Base-by-base conservation (phyloP, 2,797 vertebrate species). In the Sandelia bainsii region DNA sequence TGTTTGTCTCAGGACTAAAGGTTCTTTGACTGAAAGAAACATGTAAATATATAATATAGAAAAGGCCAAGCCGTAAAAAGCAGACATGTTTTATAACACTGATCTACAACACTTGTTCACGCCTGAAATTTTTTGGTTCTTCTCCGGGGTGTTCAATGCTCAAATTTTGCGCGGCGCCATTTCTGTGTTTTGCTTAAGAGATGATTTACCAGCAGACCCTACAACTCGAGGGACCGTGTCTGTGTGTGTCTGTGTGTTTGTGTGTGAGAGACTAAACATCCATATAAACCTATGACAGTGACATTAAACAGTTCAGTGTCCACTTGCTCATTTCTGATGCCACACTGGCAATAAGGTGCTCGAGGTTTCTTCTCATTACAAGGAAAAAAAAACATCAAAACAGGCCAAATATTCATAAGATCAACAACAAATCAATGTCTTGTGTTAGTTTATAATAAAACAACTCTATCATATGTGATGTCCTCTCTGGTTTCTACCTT, bases 261-360 rank as follows among this genome's bases (percentile, higher is more conserved):
- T 57, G 54, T 64, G 62, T 16, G n/a, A 1, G 7, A 45, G 23
- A 48, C 71, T 1, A 46, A 68, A 62, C 75, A 45, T 61, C 46
- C 12, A 58, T 32, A 69, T 20, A 64, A 71, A 71, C 52, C 14
- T 20, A 46, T 29, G 62, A 58, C 53, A 51, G 6, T 25, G 48
- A 82, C 42, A 40, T 20, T 46, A 51, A 82, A 60, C 62, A 37
- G 34, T 52, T 69, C 64, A 62, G 32, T 53, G 32, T 10, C 42
- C 42, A 50, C 53, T 70, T 42, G 37, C 46, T 32, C 50, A 25
- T 17, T 63, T 76, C 29, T 66, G 54, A 60, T 13, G 48, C 71
- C 60, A 25, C 23, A 29, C 40, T 44, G 56, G 37, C 32, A 40
- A 57, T 77, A 87, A 87, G 83, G 87, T 87, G 85, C 83, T 72